Evolutionary conservation across 2,888 invertebrate species (phyloP).

Genomic region (Volucella inanis): DNA sequence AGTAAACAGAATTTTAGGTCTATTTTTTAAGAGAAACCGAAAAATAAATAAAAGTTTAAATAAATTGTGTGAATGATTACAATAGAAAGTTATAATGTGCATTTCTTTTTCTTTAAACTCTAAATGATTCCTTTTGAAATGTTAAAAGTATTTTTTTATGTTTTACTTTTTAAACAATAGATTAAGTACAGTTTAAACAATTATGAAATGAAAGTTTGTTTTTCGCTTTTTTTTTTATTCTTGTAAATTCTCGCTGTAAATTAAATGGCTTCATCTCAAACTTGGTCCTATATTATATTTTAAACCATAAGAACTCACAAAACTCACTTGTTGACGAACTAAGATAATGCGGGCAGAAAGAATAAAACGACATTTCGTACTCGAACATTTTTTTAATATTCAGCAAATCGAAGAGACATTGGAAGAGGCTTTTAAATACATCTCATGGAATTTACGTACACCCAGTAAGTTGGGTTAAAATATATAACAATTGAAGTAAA

Average conservation of each 20-base stretch:
- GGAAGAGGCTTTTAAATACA: no score
- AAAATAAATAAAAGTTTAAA: constrained; percentile 56
- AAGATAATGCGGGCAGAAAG: not conserved
- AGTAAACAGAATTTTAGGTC: constrained; percentile 55
- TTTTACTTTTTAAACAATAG: constrained; percentile 18
- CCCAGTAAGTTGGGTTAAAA: no score
- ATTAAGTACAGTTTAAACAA: constrained; percentile 6
- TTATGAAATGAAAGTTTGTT: constrained; percentile 14
- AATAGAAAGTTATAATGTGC: constrained; percentile 52
- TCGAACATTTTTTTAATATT: not conserved
- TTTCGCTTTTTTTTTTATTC: not conserved
- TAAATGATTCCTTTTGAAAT: constrained; percentile 27
- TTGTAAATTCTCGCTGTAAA: constrained; percentile 32
- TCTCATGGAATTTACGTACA: no score
- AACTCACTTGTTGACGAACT: not conserved
- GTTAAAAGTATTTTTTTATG: constrained; percentile 32
- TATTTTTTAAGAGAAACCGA: constrained; percentile 70
- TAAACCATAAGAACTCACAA: constrained; percentile 8
- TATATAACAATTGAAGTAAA: no score
- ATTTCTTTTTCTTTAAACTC: constrained; percentile 41
- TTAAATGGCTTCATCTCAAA: constrained; percentile 25
- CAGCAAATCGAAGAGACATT: no score
- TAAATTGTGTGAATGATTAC: constrained; percentile 72
- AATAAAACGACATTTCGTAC: not conserved
- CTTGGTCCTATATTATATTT: not conserved